These are phyloP conservation scores for Ceratothoa steindachneri DNA, from an alignment of 2,888 invertebrate genomes.

Conservation along the genomic window DNA sequence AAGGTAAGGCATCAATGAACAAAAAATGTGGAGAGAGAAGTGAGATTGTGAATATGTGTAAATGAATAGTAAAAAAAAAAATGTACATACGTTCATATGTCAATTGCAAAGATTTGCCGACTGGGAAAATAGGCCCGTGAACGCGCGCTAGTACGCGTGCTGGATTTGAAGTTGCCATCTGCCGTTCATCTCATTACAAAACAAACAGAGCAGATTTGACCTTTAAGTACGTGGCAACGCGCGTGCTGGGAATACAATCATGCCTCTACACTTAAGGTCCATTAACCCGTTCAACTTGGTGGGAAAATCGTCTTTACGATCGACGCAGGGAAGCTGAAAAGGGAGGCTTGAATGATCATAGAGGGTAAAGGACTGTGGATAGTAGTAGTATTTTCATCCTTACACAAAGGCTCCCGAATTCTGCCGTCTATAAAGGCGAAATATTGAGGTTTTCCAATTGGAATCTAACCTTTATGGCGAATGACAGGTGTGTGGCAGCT, in stretches of 20 bases:
- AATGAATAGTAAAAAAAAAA: too few species aligned
- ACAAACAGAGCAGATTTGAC: slow-evolving; percentile 9
- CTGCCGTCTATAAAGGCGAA: background rate
- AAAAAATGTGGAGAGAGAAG: too few species aligned
- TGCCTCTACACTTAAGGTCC: background rate
- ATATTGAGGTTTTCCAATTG: background rate
- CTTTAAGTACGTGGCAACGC: slow-evolving; percentile 13
- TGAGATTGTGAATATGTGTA: too few species aligned
- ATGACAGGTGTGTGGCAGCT: slow-evolving; percentile 7
- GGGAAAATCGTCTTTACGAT: background rate
- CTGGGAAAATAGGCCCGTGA: too few species aligned
- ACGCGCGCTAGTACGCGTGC: background rate
- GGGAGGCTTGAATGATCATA: background rate
- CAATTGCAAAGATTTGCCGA: too few species aligned
- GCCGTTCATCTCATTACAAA: slow-evolving; percentile 5
- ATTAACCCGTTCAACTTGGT: background rate
- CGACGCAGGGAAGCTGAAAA: background rate
- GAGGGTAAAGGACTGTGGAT: background rate
- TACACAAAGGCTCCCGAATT: background rate
- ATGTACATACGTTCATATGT: too few species aligned
- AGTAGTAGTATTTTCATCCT: background rate
- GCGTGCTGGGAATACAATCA: slow-evolving; percentile 11
- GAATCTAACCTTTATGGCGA: background rate
- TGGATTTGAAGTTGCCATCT: slow-evolving; percentile 6
- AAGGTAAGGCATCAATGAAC: too few species aligned